Evolutionary conservation across 2,113 vertebrate species (phyloP).

Genomic region (Tachysurus fulvidraco): DNA sequence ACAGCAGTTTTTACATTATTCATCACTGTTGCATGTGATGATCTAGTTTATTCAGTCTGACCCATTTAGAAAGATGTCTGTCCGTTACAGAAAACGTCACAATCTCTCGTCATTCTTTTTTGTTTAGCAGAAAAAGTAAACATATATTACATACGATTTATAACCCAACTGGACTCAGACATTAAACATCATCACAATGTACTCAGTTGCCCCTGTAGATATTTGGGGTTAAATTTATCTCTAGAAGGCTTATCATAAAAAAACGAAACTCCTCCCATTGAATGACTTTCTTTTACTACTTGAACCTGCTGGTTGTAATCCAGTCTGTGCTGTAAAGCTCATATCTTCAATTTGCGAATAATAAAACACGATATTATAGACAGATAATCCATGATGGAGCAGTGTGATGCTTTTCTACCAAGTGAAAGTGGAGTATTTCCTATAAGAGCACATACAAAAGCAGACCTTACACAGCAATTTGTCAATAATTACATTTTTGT

Average conservation of each 20-base stretch:
- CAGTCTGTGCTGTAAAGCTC: background rate
- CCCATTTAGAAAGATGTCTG: background rate
- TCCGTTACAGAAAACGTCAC: background rate
- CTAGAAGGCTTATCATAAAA: background rate
- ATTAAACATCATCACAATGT: background rate
- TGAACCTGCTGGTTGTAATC: background rate
- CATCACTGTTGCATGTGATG: background rate
- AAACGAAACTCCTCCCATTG: background rate
- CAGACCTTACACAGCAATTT: background rate
- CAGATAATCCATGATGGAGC: background rate
- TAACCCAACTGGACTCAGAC: background rate
- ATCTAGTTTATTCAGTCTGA: conserved; percentile 6
- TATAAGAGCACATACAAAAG: background rate
- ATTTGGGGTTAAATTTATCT: background rate
- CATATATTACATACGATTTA: background rate
- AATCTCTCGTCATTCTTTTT: background rate
- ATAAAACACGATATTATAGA: background rate
- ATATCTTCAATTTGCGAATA: background rate
- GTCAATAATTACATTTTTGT: background rate
- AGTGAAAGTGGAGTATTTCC: background rate
- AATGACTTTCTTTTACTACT: background rate
- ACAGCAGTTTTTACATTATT: conserved; percentile 29
- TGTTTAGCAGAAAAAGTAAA: background rate
- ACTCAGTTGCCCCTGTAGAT: background rate
- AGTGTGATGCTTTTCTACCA: background rate